Conservation (phyloP, 1,140 invertebrate genomes). For the Drosophila athabasca region DNA sequence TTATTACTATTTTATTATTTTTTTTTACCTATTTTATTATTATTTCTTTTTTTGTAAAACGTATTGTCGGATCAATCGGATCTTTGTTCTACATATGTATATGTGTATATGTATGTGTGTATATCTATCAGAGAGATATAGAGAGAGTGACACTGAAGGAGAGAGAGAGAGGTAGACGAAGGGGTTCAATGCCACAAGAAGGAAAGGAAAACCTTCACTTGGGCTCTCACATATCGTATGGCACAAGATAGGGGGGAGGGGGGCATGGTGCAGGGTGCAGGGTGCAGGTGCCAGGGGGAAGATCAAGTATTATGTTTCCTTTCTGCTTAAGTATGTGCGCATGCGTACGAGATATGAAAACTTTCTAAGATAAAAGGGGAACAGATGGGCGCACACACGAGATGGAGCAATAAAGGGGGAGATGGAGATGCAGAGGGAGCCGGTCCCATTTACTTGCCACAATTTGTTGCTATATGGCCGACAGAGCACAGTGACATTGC, state of each 20-base stretch:
- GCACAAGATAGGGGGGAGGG: background rate
- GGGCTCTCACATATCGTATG: slow-evolving; percentile 21
- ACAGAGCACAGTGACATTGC: no score
- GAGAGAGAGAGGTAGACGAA: no score
- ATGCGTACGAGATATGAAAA: slow-evolving; percentile 25
- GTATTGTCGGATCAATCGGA: no score
- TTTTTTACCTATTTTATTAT: no score
- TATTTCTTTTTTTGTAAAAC: no score
- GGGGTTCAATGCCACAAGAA: slow-evolving; percentile 4
- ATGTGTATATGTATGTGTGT: no score
- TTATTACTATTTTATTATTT: no score
- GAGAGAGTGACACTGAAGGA: no score
- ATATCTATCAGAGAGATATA: no score
- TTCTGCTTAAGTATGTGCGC: slow-evolving; percentile 13
- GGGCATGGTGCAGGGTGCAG: background rate
- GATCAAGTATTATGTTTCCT: slow-evolving; percentile 29
- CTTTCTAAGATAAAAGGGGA: slow-evolving; percentile 44
- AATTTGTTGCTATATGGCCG: slow-evolving; percentile 29
- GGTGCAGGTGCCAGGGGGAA: background rate
- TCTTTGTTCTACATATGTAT: no score
- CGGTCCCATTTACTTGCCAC: slow-evolving; percentile 52
- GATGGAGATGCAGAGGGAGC: no score
- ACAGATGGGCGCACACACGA: background rate
- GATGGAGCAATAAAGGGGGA: no score
- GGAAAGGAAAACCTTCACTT: slow-evolving; percentile 56